Evolutionary conservation across 2,888 invertebrate species (phyloP).

Genomic region (Ametastegia equiseti): DNA sequence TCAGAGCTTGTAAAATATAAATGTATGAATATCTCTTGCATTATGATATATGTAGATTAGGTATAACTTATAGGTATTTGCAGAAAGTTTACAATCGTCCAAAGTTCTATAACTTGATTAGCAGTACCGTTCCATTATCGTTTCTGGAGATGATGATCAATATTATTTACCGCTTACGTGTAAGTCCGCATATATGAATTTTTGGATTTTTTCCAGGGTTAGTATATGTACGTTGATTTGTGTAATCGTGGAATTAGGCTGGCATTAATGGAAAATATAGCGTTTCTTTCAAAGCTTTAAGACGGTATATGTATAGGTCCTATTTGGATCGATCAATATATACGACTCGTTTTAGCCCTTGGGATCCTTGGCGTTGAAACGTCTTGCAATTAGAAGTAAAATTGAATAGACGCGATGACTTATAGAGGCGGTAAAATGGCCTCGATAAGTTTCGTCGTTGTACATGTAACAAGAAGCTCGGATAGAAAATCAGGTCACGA

Average conservation of each 20-base stretch:
- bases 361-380: background rate
- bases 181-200: no score
- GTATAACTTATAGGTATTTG: no score
- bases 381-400: conserved; percentile 1
- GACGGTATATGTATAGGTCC: background rate
- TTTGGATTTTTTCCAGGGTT: no score
- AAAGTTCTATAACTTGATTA: no score
- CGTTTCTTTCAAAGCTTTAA: background rate
- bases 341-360: background rate
- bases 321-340: conserved; percentile 13
- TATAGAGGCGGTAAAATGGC: background rate
- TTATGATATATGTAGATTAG: no score
- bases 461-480: background rate
- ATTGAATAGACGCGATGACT: conserved; percentile 22
- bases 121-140: no score
- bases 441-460: conserved; percentile 1
- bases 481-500: conserved; percentile 21
- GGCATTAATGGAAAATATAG: background rate
- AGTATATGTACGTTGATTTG: no score
- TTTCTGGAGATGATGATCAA: no score
- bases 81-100: no score
- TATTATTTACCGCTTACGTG: no score
- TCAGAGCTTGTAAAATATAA: no score
- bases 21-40: no score
- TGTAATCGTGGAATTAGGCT: background rate